phyloP scores from a whole-genome alignment of 2,797 vertebrate genomes.

The Zenarchopterus dispar region DNA sequence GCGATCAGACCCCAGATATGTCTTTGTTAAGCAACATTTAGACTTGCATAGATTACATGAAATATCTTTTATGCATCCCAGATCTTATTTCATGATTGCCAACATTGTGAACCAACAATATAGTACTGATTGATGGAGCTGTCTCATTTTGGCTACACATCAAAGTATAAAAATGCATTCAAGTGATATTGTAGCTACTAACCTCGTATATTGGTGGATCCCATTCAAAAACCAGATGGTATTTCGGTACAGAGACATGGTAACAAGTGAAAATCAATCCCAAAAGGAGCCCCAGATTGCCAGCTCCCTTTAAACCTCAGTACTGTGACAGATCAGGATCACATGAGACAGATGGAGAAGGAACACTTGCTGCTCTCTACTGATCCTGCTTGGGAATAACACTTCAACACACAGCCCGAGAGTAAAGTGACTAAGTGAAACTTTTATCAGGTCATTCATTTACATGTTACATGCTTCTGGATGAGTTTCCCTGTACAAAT shows the following conservation, averaged over 20 bases:
- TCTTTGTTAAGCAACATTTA: background rate
- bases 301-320: slow-evolving; percentile 5
- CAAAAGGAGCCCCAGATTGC: slow-evolving; percentile 3
- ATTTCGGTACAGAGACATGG: slow-evolving; percentile 82
- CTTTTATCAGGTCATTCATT: slow-evolving; percentile 32
- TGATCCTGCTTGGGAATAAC: slow-evolving; percentile 25
- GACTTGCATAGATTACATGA: background rate
- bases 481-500: background rate
- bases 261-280: slow-evolving; percentile 19
- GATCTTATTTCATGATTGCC: background rate
- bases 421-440: background rate
- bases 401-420: slow-evolving; percentile 5
- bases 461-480: slow-evolving; percentile 6
- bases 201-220: slow-evolving; percentile 82
- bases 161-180: background rate
- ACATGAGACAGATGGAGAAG: slow-evolving; percentile 19
- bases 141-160: background rate
- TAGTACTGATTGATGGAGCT: background rate
- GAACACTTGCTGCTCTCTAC: slow-evolving; percentile 51
- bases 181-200: slow-evolving; percentile 38
- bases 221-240: slow-evolving; percentile 82
- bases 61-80: slow-evolving; percentile 2
- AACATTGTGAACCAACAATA: background rate
- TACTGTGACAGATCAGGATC: slow-evolving; percentile 41
- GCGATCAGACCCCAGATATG: slow-evolving; percentile 43